phyloP scores from a whole-genome alignment of 2,797 vertebrate genomes.

The Intellagama lesueurii region DNA sequence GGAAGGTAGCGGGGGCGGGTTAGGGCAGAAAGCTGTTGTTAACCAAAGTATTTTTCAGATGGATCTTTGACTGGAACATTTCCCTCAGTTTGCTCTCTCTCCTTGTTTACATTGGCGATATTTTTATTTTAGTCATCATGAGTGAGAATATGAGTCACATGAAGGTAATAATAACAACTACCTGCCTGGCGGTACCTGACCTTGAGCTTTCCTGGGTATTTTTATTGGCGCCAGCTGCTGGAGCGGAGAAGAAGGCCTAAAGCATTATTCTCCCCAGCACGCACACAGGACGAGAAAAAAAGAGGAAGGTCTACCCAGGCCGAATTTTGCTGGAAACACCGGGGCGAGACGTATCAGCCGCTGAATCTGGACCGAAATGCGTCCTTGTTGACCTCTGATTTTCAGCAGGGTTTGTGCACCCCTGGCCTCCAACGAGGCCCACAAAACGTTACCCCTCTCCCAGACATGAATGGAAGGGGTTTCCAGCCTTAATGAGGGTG shows the following conservation, averaged over 20 bases:
- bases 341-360: too few relatives aligned
- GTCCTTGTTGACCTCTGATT: too few relatives aligned
- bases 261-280: neutral
- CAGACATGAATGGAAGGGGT: too few relatives aligned
- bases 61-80: neutral
- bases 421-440: too few relatives aligned
- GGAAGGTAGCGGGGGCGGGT: neutral
- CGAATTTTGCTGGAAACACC: neutral
- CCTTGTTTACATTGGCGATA: neutral
- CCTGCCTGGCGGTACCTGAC: neutral
- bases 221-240: neutral
- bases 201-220: neutral
- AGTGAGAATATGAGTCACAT: neutral
- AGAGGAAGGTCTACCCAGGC: neutral
- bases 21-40: neutral
- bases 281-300: neutral
- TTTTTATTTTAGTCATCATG: slow-evolving; percentile 1
- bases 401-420: too few relatives aligned
- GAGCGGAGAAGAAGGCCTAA: neutral
- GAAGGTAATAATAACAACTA: neutral
- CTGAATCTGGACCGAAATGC: too few relatives aligned
- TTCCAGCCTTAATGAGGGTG: too few relatives aligned
- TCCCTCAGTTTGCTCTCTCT: neutral
- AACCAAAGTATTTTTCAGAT: neutral
- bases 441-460: too few relatives aligned